Evolutionary conservation across 2,113 vertebrate genomes (phyloP), one percentile per base, ranked within the genome.

Genomic region (Ibidorhyncha struthersii): DNA sequence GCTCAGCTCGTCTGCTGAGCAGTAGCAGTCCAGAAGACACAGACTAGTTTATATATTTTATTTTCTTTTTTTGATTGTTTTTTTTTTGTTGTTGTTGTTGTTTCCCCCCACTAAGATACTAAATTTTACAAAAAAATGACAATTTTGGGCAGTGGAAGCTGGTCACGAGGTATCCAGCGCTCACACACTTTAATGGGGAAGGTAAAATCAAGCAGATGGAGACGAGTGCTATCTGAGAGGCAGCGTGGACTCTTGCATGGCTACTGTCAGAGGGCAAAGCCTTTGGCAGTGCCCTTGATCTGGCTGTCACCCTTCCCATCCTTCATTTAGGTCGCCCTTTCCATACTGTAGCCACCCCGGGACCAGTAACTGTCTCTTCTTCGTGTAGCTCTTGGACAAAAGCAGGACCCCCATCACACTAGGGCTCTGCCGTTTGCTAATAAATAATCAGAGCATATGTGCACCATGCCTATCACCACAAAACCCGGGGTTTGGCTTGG

Each of bases 381-480:
- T 20, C 8, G 0, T 2, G 36, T 5, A 85, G 65, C 65, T 43
- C 73, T 45, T 7, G 61, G 61, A 14, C 49, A 83, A 82, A 79
- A 18, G 4, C 78, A 10, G 71, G 58, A 29, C 58, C 66, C 61
- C 56, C 86, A 41, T 9, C 40, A 14, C 13, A 4, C 58, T 47
- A 2, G 2, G 9, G n/a, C 55, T 77, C 74, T 4, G 65, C 38
- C 80, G 71, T 62, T 93, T 85, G 4, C 91, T 62, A 76, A 89
- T 86, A 86, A 97, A 95, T 69, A 95, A 73, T 59, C 69, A 36
- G 85, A 95, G 72, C 94, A 95, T 95, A 30, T 96, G 93, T 93
- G 88, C 91, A 81, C 94, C 95, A 90, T 93, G 80, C 92, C 90
- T 43, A 45, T 96, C 85, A 27, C 87, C 78, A 34, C 95, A 96